Evolutionary conservation across 2,113 vertebrate species (phyloP).

Genomic region (Girardinichthys multiradiatus): DNA sequence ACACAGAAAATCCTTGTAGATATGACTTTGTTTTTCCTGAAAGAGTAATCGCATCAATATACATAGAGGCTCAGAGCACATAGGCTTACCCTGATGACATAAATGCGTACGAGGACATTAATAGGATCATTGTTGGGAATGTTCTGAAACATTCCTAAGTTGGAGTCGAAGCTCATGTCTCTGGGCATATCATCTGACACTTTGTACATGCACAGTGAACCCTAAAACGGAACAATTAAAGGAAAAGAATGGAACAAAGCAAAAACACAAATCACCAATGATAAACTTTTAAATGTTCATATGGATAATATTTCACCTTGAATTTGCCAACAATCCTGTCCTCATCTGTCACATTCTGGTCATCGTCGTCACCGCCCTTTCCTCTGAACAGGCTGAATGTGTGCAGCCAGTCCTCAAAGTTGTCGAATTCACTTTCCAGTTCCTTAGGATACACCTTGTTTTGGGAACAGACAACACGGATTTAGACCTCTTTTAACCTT

Average conservation of each 20-base stretch:
- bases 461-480: not conserved
- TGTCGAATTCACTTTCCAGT: slow-evolving; percentile 88
- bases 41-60: not conserved
- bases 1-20: not conserved
- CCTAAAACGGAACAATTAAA: slow-evolving; percentile 73
- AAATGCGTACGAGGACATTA: slow-evolving; percentile 91
- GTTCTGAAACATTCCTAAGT: slow-evolving; percentile 95
- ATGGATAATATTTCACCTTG: slow-evolving; percentile 82
- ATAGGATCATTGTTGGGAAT: slow-evolving; percentile 96
- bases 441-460: slow-evolving; percentile 92
- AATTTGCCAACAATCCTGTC: slow-evolving; percentile 94
- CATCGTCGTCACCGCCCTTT: slow-evolving; percentile 91
- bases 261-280: not conserved
- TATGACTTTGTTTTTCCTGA: not conserved
- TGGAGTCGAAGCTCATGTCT: slow-evolving; percentile 89
- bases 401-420: slow-evolving; percentile 97
- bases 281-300: not conserved
- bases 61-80: not conserved
- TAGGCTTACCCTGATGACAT: slow-evolving; percentile 88
- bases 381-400: slow-evolving; percentile 93
- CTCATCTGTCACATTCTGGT: slow-evolving; percentile 84
- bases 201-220: slow-evolving; percentile 96
- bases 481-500: not conserved
- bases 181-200: slow-evolving; percentile 87
- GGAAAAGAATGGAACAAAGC: not conserved